Evolutionary conservation across 2,888 invertebrate genomes (phyloP).

Genomic region (Cephus nigrinus): DNA sequence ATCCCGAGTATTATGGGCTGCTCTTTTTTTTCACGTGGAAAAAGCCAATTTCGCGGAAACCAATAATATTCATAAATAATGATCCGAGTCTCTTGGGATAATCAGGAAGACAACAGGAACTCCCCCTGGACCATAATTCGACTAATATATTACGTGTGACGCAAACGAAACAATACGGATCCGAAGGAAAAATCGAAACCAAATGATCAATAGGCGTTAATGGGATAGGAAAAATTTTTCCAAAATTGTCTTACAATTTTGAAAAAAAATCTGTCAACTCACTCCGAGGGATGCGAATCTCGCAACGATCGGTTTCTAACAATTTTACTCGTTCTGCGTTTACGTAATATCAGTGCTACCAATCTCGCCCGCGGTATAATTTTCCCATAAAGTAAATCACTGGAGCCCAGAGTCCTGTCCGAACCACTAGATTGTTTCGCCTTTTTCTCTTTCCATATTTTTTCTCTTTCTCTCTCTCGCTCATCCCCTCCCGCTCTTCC

Average conservation of each 20-base stretch:
- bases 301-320: conserved; percentile 10
- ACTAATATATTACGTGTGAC: too few relatives aligned
- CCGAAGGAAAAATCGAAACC: too few relatives aligned
- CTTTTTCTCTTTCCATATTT: background rate
- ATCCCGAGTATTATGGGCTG: conserved; percentile 7
- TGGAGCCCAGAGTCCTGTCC: conserved; percentile 16
- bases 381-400: conserved; percentile 39
- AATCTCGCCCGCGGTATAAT: conserved; percentile 38
- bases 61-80: conserved; percentile 39
- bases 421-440: conserved; percentile 28
- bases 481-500: too few relatives aligned
- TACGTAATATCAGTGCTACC: conserved; percentile 29
- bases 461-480: background rate
- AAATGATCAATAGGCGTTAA: too few relatives aligned
- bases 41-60: conserved; percentile 31
- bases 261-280: background rate
- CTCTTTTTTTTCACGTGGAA: background rate
- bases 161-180: too few relatives aligned
- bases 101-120: too few relatives aligned
- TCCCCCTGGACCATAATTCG: too few relatives aligned
- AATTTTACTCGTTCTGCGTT: conserved; percentile 30
- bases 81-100: conserved; percentile 10
- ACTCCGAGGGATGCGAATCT: background rate
- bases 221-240: too few relatives aligned
- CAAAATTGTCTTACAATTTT: too few relatives aligned